Conservation (phyloP, 2,113 vertebrate genomes). For the Triplophysa dalaica region DNA sequence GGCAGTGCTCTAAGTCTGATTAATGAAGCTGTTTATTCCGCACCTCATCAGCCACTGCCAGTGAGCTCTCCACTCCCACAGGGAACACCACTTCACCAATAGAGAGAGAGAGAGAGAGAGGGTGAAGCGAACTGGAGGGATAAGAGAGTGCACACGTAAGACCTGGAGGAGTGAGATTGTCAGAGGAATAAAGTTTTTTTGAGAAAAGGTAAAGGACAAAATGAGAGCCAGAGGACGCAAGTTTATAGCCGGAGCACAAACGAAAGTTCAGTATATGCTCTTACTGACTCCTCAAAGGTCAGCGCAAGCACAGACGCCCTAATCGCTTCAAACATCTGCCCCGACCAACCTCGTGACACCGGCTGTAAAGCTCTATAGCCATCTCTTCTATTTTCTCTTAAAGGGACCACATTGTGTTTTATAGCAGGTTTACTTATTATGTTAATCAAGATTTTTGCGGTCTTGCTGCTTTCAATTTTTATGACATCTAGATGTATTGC, state of each 20-base stretch:
- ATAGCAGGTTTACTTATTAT: no score
- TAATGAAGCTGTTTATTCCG: constrained; percentile 54
- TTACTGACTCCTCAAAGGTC: constrained; percentile 25
- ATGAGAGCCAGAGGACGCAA: constrained; percentile 20
- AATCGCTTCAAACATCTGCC: constrained; percentile 31
- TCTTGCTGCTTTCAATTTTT: no score
- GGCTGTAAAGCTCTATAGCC: neutral
- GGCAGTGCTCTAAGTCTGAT: constrained; percentile 49
- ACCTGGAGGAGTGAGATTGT: constrained; percentile 20
- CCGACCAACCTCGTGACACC: neutral
- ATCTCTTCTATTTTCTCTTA: neutral
- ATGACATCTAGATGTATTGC: no score
- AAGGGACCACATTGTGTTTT: neutral
- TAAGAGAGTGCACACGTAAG: neutral
- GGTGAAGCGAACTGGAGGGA: neutral
- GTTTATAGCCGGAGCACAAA: neutral
- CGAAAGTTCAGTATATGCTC: constrained; percentile 6
- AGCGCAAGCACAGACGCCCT: constrained; percentile 1
- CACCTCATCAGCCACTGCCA: constrained; percentile 41
- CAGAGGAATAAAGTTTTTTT: neutral
- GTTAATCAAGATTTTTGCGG: no score
- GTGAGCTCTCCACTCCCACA: constrained; percentile 31
- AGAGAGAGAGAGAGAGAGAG: constrained; percentile 8
- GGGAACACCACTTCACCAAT: constrained; percentile 35
- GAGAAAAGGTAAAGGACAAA: constrained; percentile 13